phyloP scores from a whole-genome alignment of 2,888 invertebrate genomes.

The Trichogramma dendrolimi region DNA sequence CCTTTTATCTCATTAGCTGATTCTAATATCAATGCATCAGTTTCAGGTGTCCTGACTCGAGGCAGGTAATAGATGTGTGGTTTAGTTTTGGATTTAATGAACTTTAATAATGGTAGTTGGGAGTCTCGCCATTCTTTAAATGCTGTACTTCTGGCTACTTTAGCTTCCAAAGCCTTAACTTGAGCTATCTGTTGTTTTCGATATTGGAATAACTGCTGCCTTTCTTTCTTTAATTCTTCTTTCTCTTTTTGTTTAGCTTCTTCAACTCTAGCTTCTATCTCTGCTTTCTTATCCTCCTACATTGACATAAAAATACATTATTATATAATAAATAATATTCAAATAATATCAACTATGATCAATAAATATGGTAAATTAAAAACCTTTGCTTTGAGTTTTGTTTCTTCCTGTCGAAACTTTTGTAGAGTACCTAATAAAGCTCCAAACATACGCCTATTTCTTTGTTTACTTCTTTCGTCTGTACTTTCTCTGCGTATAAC shows the following conservation, averaged over 20 bases:
- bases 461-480: conserved; percentile 74
- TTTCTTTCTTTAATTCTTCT: conserved; percentile 77
- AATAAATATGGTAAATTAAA: conserved; percentile 22
- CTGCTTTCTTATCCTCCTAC: conserved; percentile 76
- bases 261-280: conserved; percentile 90
- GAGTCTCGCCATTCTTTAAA: conserved; percentile 84
- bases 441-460: conserved; percentile 95
- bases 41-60: conserved; percentile 62
- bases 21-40: conserved; percentile 42
- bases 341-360: neutral
- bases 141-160: conserved; percentile 82
- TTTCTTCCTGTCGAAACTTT: conserved; percentile 92
- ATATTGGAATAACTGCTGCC: conserved; percentile 79
- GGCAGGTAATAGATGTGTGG: conserved; percentile 88
- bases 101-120: conserved; percentile 72
- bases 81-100: conserved; percentile 81
- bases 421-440: conserved; percentile 90
- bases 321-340: neutral
- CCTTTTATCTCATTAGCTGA: conserved; percentile 47
- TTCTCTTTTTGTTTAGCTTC: conserved; percentile 84
- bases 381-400: conserved; percentile 78
- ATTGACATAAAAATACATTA: conserved; percentile 16
- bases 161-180: conserved; percentile 82
- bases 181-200: conserved; percentile 84
- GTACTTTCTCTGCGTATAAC: conserved; percentile 76